Evolutionary conservation across 92 coral and sea anemone genomes (phyloP).

Genomic region (Umimayanthus chanpuru): DNA sequence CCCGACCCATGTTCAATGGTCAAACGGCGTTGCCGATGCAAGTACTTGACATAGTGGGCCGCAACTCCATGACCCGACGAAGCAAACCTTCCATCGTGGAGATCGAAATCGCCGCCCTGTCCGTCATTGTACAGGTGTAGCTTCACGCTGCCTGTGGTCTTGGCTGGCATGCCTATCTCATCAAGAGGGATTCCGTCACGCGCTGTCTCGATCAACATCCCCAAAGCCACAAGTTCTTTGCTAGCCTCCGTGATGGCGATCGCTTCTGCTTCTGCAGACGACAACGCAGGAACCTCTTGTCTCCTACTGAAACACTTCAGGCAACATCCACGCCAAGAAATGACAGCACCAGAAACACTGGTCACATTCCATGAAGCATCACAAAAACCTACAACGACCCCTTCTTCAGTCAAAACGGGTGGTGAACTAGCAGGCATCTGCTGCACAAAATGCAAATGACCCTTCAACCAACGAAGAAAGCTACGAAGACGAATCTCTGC

Average conservation of each 20-base stretch:
- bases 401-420: neutral
- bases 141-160: slow-evolving; percentile 20
- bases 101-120: no score
- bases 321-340: slow-evolving; percentile 16
- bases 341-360: slow-evolving; percentile 18
- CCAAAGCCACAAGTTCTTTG: slow-evolving; percentile 9
- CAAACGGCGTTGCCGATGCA: no score
- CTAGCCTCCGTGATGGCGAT: slow-evolving; percentile 20
- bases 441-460: neutral
- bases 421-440: slow-evolving; percentile 16
- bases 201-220: slow-evolving; percentile 2
- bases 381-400: slow-evolving; percentile 33
- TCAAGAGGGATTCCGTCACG: slow-evolving; percentile 24
- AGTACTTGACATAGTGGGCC: no score
- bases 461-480: no score
- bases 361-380: slow-evolving; percentile 29
- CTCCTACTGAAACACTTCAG: slow-evolving; percentile 31
- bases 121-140: neutral
- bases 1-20: no score
- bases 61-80: no score
- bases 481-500: no score
- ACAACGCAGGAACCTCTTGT: slow-evolving; percentile 28
- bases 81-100: no score
- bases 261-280: slow-evolving; percentile 33
- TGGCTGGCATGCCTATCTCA: slow-evolving; percentile 21